Evolutionary conservation across 2,797 vertebrate genomes (phyloP), one percentile per base, ranked within the genome.

Genomic region (Sylvia borin): DNA sequence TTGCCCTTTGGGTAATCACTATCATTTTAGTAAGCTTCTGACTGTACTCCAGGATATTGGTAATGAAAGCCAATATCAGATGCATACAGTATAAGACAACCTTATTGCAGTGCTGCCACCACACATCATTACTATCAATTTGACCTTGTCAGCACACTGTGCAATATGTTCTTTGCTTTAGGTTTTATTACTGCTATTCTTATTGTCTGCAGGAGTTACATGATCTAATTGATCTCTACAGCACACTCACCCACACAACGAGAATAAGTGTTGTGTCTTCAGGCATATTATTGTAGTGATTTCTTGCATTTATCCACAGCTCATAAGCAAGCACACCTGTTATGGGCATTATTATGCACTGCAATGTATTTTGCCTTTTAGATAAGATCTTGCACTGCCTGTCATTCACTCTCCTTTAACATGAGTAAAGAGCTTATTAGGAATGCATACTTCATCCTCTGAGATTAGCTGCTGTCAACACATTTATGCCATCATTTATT

Each of bases 1-100:
- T 90, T 95, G 51, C 66, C 82, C 82, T 91, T 92, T 94, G 78
- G 89, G 82, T 91, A 93, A 93, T 94, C 92, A 65, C 64, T 57
- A 79, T 70, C 58, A 90, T 92, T 96, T 96, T 73, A 88, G 81
- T 81, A 84, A 94, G 74, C 66, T 92, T 92, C 61, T 90, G 78
- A 82, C 89, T 94, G 79, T 91, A 85, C 84, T 90, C 76, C 74
- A 92, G 73, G 74, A 89, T 80, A 88, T 85, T 84, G 64, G 87
- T 93, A 96, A 96, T 96, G 94, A 96, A 96, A 96, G 90, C 45
- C 94, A 93, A 45, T 97, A 97, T 93, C 92, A 93, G 92, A 96
- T 95, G 93, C 93, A 92, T 87, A 87, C 62, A 91, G 29, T 85
- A 91, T 94, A 68, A 95, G 87, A 90, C 89, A 96, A 88, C 71